Base-by-base conservation (phyloP, 2,113 vertebrate genomes). In the Clinocottus analis region DNA sequence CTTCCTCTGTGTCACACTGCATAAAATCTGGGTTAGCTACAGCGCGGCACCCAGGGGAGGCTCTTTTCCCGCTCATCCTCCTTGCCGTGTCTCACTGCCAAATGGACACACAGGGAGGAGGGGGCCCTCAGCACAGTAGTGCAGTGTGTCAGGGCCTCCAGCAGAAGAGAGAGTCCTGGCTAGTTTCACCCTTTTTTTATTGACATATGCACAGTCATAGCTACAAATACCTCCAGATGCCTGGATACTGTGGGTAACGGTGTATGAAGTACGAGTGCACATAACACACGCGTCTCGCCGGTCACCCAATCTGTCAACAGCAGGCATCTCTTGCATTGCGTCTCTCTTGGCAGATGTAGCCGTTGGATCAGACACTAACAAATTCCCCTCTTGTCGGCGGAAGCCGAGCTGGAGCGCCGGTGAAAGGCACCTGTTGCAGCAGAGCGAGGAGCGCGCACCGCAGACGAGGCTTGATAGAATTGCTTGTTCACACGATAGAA, bases 21-120 rank as follows among this genome's bases (percentile, higher is more conserved):
- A 89, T 90, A 88, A 88, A 83, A 90, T 91, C 75, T 91, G 86
- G 86, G 85, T 92, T 91, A 93, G 79, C 83, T 70, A n/a, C 75
- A 81, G 84, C 65, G n/a, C 82, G 19, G 85, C 74, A 83, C 88
- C 82, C 89, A 82, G 55, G 90, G 88, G 89, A 85, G 86, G 81
- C 69, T 60, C 82, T 72, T 89, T 72, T 41, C 88, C 70, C 87
- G 83, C 80, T 87, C 85, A 90, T 89, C 85, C 89, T 78, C 79
- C 11, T 43, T 14, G 41, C 63, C 88, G 85, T 56, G 74, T 82
- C 81, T 84, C 66, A 61, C 85, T 80, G 74, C 86, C 82, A 90
- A 87, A 86, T 37, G 79, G 85, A 89, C 85, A 89, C 85, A 77
- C 53, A 11, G 47, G 3, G n/a, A 51, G 19, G 31, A 1, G 17